phyloP scores from a whole-genome alignment of 2,888 invertebrate species.

The Pteria penguin region DNA sequence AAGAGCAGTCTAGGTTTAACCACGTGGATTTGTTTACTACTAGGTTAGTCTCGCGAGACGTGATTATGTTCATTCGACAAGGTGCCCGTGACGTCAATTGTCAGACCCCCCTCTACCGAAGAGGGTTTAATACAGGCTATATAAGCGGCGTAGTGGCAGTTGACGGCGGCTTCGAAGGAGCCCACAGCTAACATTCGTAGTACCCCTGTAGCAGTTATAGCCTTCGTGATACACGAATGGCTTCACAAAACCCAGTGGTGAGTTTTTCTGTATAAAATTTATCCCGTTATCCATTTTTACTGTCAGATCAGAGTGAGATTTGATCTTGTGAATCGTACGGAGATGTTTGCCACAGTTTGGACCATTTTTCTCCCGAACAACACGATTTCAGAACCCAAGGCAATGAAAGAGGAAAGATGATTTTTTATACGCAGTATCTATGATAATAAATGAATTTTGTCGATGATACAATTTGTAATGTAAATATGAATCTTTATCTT shows the following conservation, averaged over 20 bases:
- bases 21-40: constrained; percentile 19
- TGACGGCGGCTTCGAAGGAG: constrained; percentile 67
- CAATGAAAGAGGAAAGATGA: no score
- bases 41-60: constrained; percentile 37
- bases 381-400: no score
- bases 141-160: constrained; percentile 65
- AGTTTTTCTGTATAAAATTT: no score
- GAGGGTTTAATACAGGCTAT: constrained; percentile 67
- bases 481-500: no score
- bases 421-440: no score
- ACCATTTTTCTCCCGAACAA: no score
- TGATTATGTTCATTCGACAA: constrained; percentile 15
- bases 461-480: no score
- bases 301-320: no score
- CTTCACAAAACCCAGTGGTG: constrained; percentile 61
- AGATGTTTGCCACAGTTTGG: no score
- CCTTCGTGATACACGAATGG: constrained; percentile 49
- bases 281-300: no score
- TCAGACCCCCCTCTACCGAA: constrained; percentile 56
- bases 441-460: no score
- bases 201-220: constrained; percentile 22
- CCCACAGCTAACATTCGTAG: constrained; percentile 47
- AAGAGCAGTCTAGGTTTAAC: constrained; percentile 37
- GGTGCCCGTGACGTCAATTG: constrained; percentile 48
- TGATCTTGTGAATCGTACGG: no score